phyloP scores from a whole-genome alignment of 2,113 vertebrate genomes.

The Zapornia atra region DNA sequence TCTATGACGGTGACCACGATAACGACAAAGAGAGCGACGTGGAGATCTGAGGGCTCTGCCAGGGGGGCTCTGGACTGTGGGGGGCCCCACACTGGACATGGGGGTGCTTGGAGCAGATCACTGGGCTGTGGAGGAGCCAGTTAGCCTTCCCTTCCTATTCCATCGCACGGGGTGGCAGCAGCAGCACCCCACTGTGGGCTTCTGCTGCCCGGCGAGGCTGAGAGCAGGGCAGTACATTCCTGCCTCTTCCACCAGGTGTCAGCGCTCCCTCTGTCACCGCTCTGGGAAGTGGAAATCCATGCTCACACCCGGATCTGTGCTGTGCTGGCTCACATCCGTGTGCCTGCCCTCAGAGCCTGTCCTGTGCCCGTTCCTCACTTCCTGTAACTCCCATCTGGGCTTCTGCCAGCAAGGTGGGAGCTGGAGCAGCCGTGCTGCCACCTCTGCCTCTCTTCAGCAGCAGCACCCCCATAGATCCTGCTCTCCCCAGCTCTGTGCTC shows the following conservation, averaged over 20 bases:
- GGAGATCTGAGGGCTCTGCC: conserved; percentile 85
- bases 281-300: not conserved
- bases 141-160: not conserved
- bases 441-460: not conserved
- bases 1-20: conserved; percentile 97
- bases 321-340: not conserved
- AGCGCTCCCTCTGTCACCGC: not conserved
- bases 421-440: not conserved
- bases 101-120: not conserved
- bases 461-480: not conserved
- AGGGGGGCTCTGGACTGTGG: not conserved
- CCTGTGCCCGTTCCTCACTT: not conserved
- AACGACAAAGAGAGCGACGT: conserved; percentile 99
- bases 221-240: not conserved
- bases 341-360: not conserved
- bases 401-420: not conserved
- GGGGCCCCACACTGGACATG: not conserved
- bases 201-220: not conserved
- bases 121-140: not conserved
- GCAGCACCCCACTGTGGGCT: not conserved
- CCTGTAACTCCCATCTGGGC: not conserved
- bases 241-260: accelerated
- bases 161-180: not conserved
- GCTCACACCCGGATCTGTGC: accelerated
- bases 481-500: not conserved